Conservation (phyloP, 2,797 vertebrate species). For the Lemur catta region DNA sequence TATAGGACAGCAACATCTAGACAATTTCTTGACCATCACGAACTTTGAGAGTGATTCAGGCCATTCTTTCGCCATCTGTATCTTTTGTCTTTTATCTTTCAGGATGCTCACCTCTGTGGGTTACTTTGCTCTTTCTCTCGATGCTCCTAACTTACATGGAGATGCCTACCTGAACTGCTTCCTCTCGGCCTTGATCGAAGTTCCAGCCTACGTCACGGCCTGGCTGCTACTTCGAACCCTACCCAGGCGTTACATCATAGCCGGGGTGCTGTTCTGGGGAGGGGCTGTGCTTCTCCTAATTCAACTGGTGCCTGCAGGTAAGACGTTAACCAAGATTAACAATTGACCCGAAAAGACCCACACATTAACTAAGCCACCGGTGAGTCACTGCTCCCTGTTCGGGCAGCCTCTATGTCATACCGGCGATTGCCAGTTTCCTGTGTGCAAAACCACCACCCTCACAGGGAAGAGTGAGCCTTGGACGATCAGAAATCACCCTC, state of each 20-base stretch:
- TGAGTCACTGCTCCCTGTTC: not conserved
- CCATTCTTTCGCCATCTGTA: constrained; percentile 40
- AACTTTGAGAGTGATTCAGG: not conserved
- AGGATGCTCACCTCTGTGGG: constrained; percentile 90
- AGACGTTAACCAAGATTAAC: not conserved
- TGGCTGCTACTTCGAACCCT: constrained; percentile 90
- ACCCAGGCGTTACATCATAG: constrained; percentile 88
- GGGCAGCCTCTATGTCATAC: not conserved
- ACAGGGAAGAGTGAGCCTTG: not conserved
- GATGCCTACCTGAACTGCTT: constrained; percentile 92
- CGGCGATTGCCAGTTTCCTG: not conserved
- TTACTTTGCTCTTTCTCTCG: constrained; percentile 93
- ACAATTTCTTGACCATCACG: constrained; percentile 29
- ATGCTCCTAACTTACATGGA: constrained; percentile 92
- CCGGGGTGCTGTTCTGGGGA: constrained; percentile 85
- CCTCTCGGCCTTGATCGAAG: constrained; percentile 91
- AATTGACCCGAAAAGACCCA: not conserved
- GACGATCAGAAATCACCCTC: not conserved
- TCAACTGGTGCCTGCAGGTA: constrained; percentile 90
- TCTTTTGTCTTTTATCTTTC: constrained; percentile 49
- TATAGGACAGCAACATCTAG: not conserved
- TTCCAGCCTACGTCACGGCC: constrained; percentile 90
- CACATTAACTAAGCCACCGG: not conserved
- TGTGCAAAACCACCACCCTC: not conserved
- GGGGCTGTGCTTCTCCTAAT: constrained; percentile 90